Evolutionary conservation across 2,888 invertebrate species (phyloP).

Genomic region (Hetaerina titia): DNA sequence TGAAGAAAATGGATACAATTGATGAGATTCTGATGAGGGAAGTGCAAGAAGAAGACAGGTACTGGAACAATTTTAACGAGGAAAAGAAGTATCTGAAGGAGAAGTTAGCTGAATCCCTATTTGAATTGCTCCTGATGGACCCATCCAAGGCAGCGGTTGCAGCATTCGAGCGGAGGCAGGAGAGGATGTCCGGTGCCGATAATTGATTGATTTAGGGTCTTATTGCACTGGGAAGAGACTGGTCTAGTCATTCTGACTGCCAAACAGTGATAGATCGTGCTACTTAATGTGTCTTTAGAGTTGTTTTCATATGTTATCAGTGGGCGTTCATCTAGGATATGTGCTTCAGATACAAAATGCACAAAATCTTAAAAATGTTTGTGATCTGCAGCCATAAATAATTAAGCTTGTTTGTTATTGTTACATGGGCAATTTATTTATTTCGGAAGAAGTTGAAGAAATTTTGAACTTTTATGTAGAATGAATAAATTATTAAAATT

Average conservation of each 20-base stretch:
- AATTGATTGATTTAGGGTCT: neutral
- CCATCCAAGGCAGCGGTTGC: conserved; percentile 73
- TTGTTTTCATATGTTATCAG: too few relatives aligned
- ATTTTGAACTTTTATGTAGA: too few relatives aligned
- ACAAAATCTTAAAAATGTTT: too few relatives aligned
- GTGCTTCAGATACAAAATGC: too few relatives aligned
- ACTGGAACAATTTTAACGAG: conserved; percentile 86
- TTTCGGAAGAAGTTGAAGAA: too few relatives aligned
- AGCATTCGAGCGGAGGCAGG: neutral
- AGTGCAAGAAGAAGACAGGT: conserved; percentile 84
- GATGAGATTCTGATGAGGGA: conserved; percentile 86
- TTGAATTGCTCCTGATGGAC: conserved; percentile 79
- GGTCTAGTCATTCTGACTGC: neutral
- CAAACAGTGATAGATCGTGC: too few relatives aligned
- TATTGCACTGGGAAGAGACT: neutral
- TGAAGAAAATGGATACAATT: conserved; percentile 84
- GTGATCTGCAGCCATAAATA: too few relatives aligned
- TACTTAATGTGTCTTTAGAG: too few relatives aligned
- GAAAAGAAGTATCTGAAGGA: conserved; percentile 85
- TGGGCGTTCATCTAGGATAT: too few relatives aligned
- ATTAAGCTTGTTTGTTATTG: too few relatives aligned
- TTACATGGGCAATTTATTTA: too few relatives aligned
- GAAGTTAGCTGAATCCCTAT: conserved; percentile 79
- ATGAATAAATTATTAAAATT: too few relatives aligned
- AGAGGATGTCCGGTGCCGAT: neutral